phyloP scores from a whole-genome alignment of 2,113 vertebrate species.

The Halichoerus grypus region DNA sequence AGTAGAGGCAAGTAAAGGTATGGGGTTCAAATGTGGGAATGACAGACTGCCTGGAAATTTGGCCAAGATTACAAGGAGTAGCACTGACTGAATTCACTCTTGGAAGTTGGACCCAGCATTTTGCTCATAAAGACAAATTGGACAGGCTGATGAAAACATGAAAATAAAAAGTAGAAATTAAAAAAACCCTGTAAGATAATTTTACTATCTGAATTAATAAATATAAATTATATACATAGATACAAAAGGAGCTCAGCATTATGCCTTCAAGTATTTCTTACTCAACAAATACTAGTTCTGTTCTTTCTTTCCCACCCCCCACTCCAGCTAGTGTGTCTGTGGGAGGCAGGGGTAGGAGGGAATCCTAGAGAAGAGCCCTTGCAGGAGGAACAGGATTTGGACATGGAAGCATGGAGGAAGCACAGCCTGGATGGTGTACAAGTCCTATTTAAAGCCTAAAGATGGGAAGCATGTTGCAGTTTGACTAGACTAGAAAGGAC shows the following conservation, averaged over 20 bases:
- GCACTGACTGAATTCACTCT: neutral
- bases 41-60: neutral
- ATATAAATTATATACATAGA: neutral
- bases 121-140: neutral
- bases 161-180: neutral
- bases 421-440: neutral
- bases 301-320: neutral
- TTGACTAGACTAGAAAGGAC: neutral
- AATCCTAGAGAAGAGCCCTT: neutral
- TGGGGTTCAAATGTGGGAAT: neutral
- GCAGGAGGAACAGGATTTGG: neutral
- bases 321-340: neutral
- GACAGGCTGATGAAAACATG: neutral
- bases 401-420: neutral
- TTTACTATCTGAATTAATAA: neutral
- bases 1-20: neutral
- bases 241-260: neutral
- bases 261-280: neutral
- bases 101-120: neutral
- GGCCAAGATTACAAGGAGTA: neutral
- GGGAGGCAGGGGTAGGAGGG: neutral
- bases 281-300: neutral
- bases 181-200: neutral
- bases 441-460: neutral
- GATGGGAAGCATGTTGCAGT: neutral